These are phyloP conservation scores for Epinephelus malabaricus DNA, from an alignment of 2,797 vertebrate species.

Conservation along the genomic window DNA sequence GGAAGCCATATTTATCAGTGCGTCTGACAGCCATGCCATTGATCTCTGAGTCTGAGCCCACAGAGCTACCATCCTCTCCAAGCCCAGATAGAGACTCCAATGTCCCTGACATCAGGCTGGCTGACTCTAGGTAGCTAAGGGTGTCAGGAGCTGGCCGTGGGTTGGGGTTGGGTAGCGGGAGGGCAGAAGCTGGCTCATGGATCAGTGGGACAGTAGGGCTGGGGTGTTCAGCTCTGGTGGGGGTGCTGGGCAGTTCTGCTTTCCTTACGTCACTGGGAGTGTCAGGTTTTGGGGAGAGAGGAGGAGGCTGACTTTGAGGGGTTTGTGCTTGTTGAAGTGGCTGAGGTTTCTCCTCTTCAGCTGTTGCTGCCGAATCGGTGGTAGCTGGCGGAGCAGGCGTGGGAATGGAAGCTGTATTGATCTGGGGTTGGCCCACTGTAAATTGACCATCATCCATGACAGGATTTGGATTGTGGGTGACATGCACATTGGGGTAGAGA, in stretches of 20 bases:
- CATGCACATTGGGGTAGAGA: constrained; percentile 79
- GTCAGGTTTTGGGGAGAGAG: constrained; percentile 56
- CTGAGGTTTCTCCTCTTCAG: constrained; percentile 57
- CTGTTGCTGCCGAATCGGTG: background rate
- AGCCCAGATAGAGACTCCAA: constrained; percentile 90
- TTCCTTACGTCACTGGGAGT: constrained; percentile 30
- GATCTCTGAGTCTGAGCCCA: constrained; percentile 94
- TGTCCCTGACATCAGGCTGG: constrained; percentile 94
- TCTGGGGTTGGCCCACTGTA: constrained; percentile 38
- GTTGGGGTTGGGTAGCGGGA: constrained; percentile 49
- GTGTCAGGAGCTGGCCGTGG: constrained; percentile 86
- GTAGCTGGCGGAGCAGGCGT: constrained; percentile 31
- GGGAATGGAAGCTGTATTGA: constrained; percentile 57
- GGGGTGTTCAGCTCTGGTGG: constrained; percentile 60
- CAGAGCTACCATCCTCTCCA: constrained; percentile 91
- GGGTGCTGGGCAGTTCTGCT: constrained; percentile 59
- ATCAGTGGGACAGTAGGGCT: constrained; percentile 79
- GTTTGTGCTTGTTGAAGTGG: constrained; percentile 62
- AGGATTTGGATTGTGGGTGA: constrained; percentile 74
- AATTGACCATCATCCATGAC: constrained; percentile 38
- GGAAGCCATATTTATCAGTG: constrained; percentile 95
- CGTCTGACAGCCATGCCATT: constrained; percentile 88
- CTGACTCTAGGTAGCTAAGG: constrained; percentile 92
- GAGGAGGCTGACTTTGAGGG: constrained; percentile 47
- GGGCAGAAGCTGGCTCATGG: constrained; percentile 73